Evolutionary conservation across 2,797 vertebrate species (phyloP), one percentile per base, ranked within the genome.

Genomic region (Rhinogobio ventralis): DNA sequence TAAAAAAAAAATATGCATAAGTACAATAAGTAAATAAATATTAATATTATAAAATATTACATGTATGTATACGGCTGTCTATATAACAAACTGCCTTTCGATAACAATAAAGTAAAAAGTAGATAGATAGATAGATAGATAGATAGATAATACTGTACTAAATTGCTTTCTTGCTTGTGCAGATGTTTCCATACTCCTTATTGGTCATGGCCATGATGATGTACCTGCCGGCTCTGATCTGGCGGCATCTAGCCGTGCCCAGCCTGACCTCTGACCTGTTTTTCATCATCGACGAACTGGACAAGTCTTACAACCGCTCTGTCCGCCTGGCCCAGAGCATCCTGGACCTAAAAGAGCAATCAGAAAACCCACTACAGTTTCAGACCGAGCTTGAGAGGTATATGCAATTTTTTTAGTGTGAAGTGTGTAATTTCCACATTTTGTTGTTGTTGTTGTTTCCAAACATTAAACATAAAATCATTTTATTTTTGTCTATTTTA

Each of bases 291-390:
- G 97, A 98, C 0, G 98, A 99, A 87, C 95, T 99, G 75, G 98
- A 99, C 90, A 99, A 97, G 84, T 98, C 98, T 17, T 99, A 99
- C 91, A 99, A 99, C 90, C 97, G 98, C 57, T 98, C 98, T 0
- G 95, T 99, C 81, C 96, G 97, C 69, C 80, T 99, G 91, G 98
- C 98, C 51, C 97, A 99, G 90, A 96, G 93, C 94, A 97, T 99
- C 90, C 86, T 97, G 90, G 97, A 97, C 74, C 95, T 97, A 81
- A 94, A 94, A 36, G 95, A 96, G 88, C 95, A 82, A 82, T 96
- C 96, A 0, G 88, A 94, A 0, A 96, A 97, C 88, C 96, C 96
- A 0, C 93, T 95, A 1, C 94, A 89, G 0, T 97, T 99, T 90
- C 97, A 97, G 94, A 95, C 97, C 2, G 98, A 99, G 86, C 94